A percentile compares a stretch with the other conserved stretches of the same genome.
Evolutionary conservation across 1,140 invertebrate genomes (phyloP).

Genomic region (Pantala flavescens): DNA sequence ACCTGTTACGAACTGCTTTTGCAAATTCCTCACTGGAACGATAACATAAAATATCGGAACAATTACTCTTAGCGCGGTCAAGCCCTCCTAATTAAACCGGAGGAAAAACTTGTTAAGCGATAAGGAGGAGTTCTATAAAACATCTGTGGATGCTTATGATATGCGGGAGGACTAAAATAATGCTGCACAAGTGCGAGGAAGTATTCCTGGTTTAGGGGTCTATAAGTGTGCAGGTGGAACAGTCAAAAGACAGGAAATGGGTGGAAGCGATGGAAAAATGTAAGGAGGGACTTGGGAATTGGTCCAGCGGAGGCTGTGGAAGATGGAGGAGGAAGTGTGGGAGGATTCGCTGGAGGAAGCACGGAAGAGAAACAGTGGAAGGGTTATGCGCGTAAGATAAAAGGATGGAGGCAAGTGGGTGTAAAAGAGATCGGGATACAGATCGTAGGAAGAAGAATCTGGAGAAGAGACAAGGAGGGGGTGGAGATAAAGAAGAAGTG

Average conservation of each 20-base stretch:
- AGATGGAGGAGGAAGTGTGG: neutral
- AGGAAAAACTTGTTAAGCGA: too few relatives aligned
- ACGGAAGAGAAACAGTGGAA: neutral
- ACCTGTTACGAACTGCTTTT: too few relatives aligned
- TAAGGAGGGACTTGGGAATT: neutral
- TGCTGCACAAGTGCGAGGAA: neutral
- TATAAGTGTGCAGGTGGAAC: slow-evolving; percentile 3
- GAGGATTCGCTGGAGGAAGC: neutral
- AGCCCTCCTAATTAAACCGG: too few relatives aligned
- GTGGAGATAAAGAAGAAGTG: neutral
- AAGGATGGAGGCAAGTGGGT: neutral
- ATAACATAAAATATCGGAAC: too few relatives aligned
- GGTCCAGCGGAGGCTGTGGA: neutral
- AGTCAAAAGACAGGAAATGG: slow-evolving; percentile 1
- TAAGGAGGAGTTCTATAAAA: too few relatives aligned
- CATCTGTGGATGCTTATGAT: neutral
- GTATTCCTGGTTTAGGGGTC: neutral
- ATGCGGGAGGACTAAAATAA: neutral
- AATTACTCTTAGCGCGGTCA: too few relatives aligned
- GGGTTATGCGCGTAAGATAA: neutral
- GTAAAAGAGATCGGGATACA: neutral
- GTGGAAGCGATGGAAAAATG: neutral
- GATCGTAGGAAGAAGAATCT: neutral
- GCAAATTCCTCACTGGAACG: too few relatives aligned
- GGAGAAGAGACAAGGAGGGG: neutral